phyloP scores from a whole-genome alignment of 2,888 invertebrate species.

The Tenthredo scrophulariae region DNA sequence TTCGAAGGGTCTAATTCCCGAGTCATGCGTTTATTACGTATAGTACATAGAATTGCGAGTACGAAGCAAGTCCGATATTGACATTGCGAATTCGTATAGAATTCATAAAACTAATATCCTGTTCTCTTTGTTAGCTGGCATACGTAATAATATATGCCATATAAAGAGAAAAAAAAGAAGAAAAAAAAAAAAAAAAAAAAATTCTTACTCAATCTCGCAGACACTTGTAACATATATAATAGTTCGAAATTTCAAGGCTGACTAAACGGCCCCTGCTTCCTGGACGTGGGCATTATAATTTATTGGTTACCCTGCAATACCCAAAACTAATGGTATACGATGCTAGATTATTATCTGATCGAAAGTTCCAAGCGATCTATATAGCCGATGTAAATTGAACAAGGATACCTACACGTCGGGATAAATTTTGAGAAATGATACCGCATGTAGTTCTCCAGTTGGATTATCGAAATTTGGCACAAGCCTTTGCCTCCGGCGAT shows the following conservation, averaged over 20 bases:
- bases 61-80: slow-evolving; percentile 7
- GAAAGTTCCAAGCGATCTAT: background rate
- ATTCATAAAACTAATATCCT: background rate
- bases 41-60: background rate
- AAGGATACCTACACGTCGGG: background rate
- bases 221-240: background rate
- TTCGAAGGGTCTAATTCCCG: slow-evolving; percentile 40
- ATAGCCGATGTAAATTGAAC: background rate
- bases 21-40: background rate
- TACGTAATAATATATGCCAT: background rate
- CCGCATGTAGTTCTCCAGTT: background rate
- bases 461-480: background rate
- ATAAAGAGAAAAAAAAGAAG: background rate
- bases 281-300: background rate
- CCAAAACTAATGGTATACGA: background rate
- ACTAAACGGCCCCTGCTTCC: background rate
- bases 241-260: background rate
- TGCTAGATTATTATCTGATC: background rate
- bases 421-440: background rate
- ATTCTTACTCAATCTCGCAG: background rate
- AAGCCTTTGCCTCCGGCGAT: background rate
- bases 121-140: background rate
- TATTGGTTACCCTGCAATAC: background rate
- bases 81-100: background rate
- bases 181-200: background rate